A percentile compares a stretch with the other conserved stretches of the same genome.
Conservation (phyloP, 2,888 invertebrate species). For the Sinopyrophorus schimmeli region DNA sequence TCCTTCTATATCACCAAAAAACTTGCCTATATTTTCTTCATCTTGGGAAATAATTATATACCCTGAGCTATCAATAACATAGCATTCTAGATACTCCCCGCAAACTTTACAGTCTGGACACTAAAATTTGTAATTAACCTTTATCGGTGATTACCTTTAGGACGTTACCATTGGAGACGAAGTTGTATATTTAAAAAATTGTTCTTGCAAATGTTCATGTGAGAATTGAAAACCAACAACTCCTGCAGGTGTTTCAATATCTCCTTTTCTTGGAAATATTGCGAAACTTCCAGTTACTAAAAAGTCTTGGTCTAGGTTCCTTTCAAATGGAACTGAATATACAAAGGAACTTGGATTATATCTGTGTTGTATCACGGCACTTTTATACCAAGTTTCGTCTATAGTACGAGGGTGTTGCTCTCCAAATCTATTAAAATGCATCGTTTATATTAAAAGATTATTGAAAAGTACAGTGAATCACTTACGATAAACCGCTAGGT, state of each 20-base stretch:
- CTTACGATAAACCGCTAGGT: too few species aligned
- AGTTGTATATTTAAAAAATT: constrained; percentile 69
- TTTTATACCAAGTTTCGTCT: constrained; percentile 85
- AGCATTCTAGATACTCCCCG: constrained; percentile 73
- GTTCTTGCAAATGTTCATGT: constrained; percentile 68
- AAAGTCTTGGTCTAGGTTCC: constrained; percentile 57
- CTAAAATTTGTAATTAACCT: constrained; percentile 5
- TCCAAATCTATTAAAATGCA: too few species aligned
- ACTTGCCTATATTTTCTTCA: constrained; percentile 72
- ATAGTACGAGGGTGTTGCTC: constrained; percentile 75
- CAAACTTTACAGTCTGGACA: constrained; percentile 48
- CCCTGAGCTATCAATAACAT: constrained; percentile 89
- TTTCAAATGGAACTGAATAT: constrained; percentile 71
- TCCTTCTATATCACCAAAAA: constrained; percentile 83
- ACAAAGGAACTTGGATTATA: constrained; percentile 77
- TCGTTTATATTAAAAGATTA: too few species aligned
- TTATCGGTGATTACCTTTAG: constrained; percentile 33
- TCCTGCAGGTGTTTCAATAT: constrained; percentile 79
- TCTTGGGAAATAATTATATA: constrained; percentile 78
- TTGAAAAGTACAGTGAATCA: too few species aligned
- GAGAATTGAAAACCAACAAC: constrained; percentile 88
- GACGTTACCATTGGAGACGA: constrained; percentile 14
- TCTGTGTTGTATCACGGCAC: constrained; percentile 83
- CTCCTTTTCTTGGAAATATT: constrained; percentile 77
- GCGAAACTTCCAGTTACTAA: constrained; percentile 82